These are phyloP conservation scores for Fregetta grallaria DNA, from an alignment of 2,113 vertebrate species.

Conservation along the genomic window DNA sequence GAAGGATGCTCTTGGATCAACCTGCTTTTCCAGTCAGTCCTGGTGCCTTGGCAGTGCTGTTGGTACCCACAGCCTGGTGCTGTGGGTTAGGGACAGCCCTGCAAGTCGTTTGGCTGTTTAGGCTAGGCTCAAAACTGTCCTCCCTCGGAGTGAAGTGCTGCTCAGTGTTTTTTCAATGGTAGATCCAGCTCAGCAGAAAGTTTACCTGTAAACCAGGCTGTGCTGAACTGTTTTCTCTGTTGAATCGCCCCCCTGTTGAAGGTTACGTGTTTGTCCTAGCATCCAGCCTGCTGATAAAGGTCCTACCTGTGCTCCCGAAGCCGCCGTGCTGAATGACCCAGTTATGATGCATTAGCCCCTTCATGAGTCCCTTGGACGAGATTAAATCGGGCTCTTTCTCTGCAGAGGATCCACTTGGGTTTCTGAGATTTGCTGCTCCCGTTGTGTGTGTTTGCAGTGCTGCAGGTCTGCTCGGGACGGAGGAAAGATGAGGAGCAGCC, in stretches of 20 bases:
- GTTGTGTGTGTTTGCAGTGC: not conserved
- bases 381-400: not conserved
- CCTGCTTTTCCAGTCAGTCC: not conserved
- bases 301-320: not conserved
- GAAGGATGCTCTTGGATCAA: not conserved
- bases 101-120: not conserved
- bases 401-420: not conserved
- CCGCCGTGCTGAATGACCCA: not conserved
- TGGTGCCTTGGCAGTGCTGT: not conserved
- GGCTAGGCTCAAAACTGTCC: not conserved
- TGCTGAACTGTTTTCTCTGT: not conserved
- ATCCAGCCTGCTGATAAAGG: not conserved
- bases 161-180: rapidly evolving
- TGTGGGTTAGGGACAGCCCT: not conserved
- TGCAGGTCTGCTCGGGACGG: not conserved
- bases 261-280: not conserved
- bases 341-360: not conserved
- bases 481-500: not conserved
- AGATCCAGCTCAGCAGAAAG: not conserved
- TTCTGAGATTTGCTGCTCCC: not conserved
- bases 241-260: not conserved
- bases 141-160: not conserved
- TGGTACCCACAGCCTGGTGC: not conserved
- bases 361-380: rapidly evolving
- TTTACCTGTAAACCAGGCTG: not conserved